phyloP scores from a whole-genome alignment of 2,888 invertebrate species.

The Drosophila limbata region DNA sequence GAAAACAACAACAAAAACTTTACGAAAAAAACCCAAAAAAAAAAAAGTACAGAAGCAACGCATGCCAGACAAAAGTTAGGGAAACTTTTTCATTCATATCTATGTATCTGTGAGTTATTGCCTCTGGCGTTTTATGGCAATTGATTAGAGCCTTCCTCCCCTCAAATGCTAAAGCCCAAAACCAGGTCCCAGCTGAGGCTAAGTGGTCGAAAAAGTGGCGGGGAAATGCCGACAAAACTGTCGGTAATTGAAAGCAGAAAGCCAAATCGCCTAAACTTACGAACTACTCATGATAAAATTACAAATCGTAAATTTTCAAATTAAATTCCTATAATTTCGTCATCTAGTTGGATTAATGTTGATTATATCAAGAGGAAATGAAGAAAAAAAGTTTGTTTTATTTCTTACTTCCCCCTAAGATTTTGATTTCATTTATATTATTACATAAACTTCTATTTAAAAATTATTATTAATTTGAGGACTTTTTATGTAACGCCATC shows the following conservation, averaged over 20 bases:
- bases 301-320: neutral
- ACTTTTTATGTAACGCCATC: too few relatives aligned
- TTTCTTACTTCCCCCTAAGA: too few relatives aligned
- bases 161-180: conserved; percentile 26
- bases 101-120: conserved; percentile 41
- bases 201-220: conserved; percentile 68
- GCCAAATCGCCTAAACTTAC: conserved; percentile 1
- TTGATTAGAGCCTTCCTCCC: conserved; percentile 50
- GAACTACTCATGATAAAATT: neutral
- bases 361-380: neutral
- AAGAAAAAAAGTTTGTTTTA: too few relatives aligned
- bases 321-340: neutral
- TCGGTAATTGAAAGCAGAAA: conserved; percentile 50
- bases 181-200: conserved; percentile 59
- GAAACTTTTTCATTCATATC: conserved; percentile 50
- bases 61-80: conserved; percentile 50
- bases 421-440: neutral
- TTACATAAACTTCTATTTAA: neutral
- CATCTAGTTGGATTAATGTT: neutral
- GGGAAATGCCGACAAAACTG: conserved; percentile 33
- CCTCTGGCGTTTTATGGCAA: conserved; percentile 68
- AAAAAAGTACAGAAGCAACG: conserved; percentile 42
- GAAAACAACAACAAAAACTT: conserved; percentile 22
- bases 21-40: conserved; percentile 25
- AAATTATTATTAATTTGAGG: neutral